Conservation (phyloP, 2,797 vertebrate species). For the Otus scops region DNA sequence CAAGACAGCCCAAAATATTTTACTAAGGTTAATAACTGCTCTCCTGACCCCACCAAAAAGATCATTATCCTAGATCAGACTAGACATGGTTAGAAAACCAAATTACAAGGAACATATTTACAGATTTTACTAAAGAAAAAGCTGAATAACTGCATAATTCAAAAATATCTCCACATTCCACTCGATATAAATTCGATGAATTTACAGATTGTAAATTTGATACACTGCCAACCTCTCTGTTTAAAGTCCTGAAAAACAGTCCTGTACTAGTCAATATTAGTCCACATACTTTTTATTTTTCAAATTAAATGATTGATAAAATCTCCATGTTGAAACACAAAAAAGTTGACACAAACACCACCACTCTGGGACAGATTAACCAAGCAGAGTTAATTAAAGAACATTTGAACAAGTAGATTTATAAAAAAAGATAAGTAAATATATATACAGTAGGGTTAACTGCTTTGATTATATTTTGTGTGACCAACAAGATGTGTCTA, state of each 20-base stretch:
- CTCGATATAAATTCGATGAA: neutral
- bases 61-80: neutral
- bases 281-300: neutral
- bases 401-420: neutral
- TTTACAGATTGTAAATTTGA: neutral
- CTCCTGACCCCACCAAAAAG: neutral
- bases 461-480: neutral
- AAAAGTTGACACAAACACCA: neutral
- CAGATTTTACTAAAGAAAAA: neutral
- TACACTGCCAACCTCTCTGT: neutral
- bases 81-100: neutral
- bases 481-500: neutral
- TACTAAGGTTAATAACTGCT: neutral
- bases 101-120: neutral
- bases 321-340: neutral
- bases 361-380: neutral
- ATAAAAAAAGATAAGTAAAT: neutral
- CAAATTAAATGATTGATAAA: neutral
- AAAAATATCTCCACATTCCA: neutral
- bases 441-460: neutral
- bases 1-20: neutral
- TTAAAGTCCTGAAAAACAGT: neutral
- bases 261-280: neutral
- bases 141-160: neutral
- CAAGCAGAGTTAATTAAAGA: neutral